These are phyloP conservation scores for Sicus ferrugineus DNA, from an alignment of 2,888 invertebrate genomes.

Conservation along the genomic window DNA sequence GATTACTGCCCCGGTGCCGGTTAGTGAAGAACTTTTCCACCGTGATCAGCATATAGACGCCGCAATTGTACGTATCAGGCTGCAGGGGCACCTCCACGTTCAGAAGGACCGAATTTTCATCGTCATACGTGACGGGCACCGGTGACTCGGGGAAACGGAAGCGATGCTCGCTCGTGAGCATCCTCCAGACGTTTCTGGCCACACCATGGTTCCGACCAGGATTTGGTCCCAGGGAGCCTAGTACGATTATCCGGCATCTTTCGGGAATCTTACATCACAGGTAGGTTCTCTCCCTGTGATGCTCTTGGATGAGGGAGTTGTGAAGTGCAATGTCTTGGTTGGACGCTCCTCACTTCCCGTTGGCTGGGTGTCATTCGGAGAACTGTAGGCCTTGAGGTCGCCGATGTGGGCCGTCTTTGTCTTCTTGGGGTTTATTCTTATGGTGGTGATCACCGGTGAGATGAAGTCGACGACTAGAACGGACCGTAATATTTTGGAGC, in stretches of 20 bases:
- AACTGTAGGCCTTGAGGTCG: slow-evolving; percentile 1
- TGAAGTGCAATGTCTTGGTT: not conserved
- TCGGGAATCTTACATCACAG: not conserved
- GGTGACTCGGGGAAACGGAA: too few species aligned
- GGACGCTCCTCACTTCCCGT: not conserved
- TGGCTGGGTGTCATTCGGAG: not conserved
- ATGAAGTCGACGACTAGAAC: not conserved
- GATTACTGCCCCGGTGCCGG: not conserved
- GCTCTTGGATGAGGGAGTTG: not conserved
- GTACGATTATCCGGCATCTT: not conserved
- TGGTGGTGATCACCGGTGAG: slow-evolving; percentile 1
- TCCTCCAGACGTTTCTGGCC: not conserved
- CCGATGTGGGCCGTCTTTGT: slow-evolving; percentile 1
- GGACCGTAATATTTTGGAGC: slow-evolving; percentile 1
- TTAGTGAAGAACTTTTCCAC: not conserved
- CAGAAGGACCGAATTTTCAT: too few species aligned
- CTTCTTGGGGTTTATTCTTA: not conserved
- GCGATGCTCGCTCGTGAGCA: too few species aligned
- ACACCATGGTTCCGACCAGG: not conserved
- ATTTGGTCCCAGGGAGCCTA: not conserved
- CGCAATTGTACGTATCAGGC: too few species aligned
- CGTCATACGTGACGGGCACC: too few species aligned
- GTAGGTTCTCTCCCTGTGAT: not conserved
- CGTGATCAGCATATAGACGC: too few species aligned
- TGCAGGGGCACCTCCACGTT: too few species aligned